These are phyloP conservation scores for Piprites chloris DNA, from an alignment of 2,113 vertebrate species.

Conservation along the genomic window DNA sequence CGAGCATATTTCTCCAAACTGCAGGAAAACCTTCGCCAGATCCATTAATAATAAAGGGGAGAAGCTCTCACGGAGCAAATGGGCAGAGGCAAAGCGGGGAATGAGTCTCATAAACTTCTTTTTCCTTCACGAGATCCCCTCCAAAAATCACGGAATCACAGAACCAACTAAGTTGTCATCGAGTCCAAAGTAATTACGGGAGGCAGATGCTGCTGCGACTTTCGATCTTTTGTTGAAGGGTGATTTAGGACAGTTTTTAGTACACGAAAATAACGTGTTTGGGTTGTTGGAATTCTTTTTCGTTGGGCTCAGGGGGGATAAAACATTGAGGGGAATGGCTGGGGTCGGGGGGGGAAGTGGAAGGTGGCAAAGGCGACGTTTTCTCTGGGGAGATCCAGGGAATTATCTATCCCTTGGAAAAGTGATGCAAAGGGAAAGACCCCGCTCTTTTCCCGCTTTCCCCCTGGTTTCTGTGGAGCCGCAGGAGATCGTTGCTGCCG, in stretches of 20 bases:
- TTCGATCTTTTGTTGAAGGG: not conserved
- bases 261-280: accelerated
- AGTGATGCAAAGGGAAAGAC: not conserved
- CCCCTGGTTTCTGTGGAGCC: too few species aligned
- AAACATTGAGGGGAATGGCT: not conserved
- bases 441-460: not conserved
- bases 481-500: too few species aligned
- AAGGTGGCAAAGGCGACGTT: accelerated
- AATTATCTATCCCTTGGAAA: not conserved
- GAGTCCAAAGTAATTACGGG: not conserved
- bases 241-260: not conserved
- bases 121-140: not conserved
- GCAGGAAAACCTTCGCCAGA: conserved; percentile 30
- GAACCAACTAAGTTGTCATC: too few species aligned
- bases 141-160: too few species aligned
- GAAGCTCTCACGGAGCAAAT: not conserved
- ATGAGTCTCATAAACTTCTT: not conserved
- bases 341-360: too few species aligned
- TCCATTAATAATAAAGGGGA: conserved; percentile 19
- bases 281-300: too few species aligned
- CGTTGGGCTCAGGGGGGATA: not conserved
- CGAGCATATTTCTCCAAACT: not conserved
- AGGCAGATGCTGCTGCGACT: accelerated
- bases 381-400: not conserved
- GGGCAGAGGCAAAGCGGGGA: not conserved